These are phyloP conservation scores for Gonioctena quinquepunctata DNA, from an alignment of 1,140 invertebrate genomes.

Conservation along the genomic window DNA sequence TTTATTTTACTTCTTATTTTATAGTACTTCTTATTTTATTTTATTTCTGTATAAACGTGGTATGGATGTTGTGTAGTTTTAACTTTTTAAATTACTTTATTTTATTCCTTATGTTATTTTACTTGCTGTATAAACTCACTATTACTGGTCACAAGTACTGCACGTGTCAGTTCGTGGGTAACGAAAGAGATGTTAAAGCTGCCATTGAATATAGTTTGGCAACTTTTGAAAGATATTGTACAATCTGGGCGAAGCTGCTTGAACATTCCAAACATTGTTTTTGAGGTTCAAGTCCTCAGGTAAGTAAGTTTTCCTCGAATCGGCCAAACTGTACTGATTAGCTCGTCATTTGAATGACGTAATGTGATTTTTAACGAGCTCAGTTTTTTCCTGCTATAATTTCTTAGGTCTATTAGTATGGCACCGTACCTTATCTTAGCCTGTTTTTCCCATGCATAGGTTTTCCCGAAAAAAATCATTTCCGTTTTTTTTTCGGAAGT, in stretches of 20 bases:
- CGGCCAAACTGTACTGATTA: constrained; percentile 24
- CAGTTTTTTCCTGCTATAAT: constrained; percentile 1
- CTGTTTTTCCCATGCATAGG: no score
- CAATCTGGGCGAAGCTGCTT: background rate
- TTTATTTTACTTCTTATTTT: no score
- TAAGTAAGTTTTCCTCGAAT: constrained; percentile 32
- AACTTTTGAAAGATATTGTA: constrained; percentile 23
- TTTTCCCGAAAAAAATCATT: no score
- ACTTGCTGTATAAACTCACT: no score
- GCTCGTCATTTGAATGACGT: constrained; percentile 15
- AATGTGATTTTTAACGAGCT: constrained; percentile 3
- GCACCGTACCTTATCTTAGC: no score
- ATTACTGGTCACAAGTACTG: constrained; percentile 14
- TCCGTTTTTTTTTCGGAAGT: no score
- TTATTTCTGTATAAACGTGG: no score
- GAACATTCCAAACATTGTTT: constrained; percentile 27
- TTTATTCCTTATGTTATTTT: no score
- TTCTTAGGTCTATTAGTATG: background rate
- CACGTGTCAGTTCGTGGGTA: constrained; percentile 23
- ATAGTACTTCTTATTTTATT: no score
- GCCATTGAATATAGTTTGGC: constrained; percentile 14
- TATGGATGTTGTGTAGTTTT: no score
- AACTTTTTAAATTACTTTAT: no score
- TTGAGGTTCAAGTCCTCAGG: constrained; percentile 26
- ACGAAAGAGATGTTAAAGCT: constrained; percentile 33